phyloP scores from a whole-genome alignment of 2,113 vertebrate genomes.

The Regulus satrapa region DNA sequence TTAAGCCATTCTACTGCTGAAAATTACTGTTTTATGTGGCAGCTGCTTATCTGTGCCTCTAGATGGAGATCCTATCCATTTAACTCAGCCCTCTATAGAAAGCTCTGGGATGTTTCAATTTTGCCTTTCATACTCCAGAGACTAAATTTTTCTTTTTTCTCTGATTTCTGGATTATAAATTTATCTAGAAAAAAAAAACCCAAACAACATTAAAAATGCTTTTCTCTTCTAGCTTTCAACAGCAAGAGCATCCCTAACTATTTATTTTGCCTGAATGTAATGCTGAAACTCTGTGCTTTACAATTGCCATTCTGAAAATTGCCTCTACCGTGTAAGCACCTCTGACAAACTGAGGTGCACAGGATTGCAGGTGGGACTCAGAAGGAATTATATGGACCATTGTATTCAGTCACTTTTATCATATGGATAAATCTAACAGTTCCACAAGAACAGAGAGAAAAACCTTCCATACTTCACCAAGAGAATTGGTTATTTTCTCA shows the following conservation, averaged over 20 bases:
- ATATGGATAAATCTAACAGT: not conserved
- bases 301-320: not conserved
- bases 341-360: not conserved
- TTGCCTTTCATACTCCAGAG: not conserved
- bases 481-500: not conserved
- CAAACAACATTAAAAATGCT: not conserved
- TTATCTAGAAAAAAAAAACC: not conserved
- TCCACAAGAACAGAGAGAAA: not conserved
- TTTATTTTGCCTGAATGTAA: not conserved
- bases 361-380: not conserved
- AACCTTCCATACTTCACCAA: not conserved
- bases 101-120: not conserved
- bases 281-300: not conserved
- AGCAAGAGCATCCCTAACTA: not conserved
- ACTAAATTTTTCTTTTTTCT: not conserved
- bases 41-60: conserved; percentile 32
- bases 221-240: not conserved
- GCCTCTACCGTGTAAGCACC: not conserved
- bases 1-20: not conserved
- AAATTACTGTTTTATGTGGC: not conserved
- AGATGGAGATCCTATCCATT: conserved; percentile 53
- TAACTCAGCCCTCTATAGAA: not conserved
- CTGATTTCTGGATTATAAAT: not conserved
- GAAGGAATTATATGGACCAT: not conserved
- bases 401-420: not conserved